Conservation (phyloP, 2,797 vertebrate genomes). For the Dipus sagitta region DNA sequence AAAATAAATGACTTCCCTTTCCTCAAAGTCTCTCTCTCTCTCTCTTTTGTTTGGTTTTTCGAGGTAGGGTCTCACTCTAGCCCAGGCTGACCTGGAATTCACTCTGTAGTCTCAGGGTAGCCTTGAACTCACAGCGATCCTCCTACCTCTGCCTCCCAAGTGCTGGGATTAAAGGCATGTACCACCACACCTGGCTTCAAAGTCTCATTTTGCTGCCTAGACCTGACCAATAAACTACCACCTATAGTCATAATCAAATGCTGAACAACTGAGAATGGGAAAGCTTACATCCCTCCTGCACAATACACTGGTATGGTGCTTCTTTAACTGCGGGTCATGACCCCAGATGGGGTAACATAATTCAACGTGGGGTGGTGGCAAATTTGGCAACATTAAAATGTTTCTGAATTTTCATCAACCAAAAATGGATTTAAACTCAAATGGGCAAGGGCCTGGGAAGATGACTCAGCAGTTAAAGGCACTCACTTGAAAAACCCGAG, state of each 20-base stretch:
- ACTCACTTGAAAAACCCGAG: too few relatives aligned
- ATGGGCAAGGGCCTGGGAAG: neutral
- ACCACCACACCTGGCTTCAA: too few relatives aligned
- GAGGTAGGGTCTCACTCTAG: too few relatives aligned
- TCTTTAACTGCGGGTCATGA: neutral
- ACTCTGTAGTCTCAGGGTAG: too few relatives aligned
- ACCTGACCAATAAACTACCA: neutral
- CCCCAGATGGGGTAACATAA: neutral
- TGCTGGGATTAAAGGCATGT: too few relatives aligned
- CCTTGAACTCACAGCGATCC: too few relatives aligned
- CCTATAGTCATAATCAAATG: neutral
- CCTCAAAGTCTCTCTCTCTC: neutral
- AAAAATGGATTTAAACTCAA: neutral
- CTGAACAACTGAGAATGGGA: neutral
- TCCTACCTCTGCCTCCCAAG: too few relatives aligned
- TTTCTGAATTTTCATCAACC: neutral
- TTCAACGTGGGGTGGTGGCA: neutral
- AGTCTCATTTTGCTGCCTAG: neutral
- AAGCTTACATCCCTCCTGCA: neutral
- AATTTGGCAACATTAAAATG: neutral
- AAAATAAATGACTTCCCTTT: neutral
- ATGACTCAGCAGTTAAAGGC: too few relatives aligned
- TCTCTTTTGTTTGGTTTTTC: too few relatives aligned
- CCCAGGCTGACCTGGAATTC: too few relatives aligned
- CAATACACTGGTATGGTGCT: neutral